A percentile compares a stretch with the other conserved stretches of the same genome.
Conservation (phyloP, 1,140 invertebrate species). For the Meloidogyne chitwoodi region DNA sequence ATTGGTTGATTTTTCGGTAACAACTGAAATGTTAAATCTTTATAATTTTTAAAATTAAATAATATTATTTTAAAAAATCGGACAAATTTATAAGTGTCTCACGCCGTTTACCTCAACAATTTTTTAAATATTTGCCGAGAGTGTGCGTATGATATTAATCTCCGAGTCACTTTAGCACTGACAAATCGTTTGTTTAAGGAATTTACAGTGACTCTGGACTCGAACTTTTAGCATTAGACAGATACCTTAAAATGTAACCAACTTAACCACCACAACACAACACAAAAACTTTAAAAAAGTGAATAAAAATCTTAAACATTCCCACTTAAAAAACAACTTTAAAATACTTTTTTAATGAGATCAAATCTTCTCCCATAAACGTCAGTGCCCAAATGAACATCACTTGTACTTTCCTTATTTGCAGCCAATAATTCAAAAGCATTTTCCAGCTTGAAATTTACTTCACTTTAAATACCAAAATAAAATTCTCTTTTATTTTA, state of each 20-base stretch:
- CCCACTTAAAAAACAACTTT: no score
- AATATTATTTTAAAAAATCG: background rate
- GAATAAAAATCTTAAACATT: background rate
- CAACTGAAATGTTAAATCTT: background rate
- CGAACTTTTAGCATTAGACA: background rate
- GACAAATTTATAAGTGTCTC: background rate
- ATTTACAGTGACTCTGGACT: background rate
- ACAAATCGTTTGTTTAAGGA: background rate
- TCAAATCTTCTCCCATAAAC: slow-evolving; percentile 24
- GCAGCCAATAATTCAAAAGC: slow-evolving; percentile 21
- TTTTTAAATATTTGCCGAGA: background rate
- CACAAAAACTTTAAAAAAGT: background rate
- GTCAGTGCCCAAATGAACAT: slow-evolving; percentile 8
- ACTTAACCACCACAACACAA: background rate
- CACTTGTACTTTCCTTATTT: slow-evolving; percentile 4
- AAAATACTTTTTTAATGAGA: slow-evolving; percentile 11
- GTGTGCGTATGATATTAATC: background rate
- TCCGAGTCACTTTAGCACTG: background rate
- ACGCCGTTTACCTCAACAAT: background rate
- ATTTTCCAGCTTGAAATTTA: slow-evolving; percentile 40
- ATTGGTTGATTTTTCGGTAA: background rate
- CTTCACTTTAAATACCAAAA: slow-evolving; percentile 21
- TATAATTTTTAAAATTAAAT: background rate
- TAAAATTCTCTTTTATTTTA: background rate
- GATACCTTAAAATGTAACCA: no score